Evolutionary conservation across 2,797 vertebrate genomes (phyloP), one percentile per base, ranked within the genome.

Genomic region (Podargus strigoides): DNA sequence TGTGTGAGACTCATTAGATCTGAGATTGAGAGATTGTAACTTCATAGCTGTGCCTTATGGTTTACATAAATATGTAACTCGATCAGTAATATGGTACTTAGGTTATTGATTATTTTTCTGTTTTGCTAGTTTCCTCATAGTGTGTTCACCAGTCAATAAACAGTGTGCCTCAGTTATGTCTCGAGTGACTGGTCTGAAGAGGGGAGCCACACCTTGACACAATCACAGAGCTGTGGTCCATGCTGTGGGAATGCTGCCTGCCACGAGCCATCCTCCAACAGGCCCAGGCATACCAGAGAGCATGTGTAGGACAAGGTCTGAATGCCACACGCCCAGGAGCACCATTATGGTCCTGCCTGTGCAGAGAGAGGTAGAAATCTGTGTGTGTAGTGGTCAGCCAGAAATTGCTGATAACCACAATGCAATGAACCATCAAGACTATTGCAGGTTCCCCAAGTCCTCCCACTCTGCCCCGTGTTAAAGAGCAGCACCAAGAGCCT

Each of bases 241-340:
- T 1, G 0, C n/a, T 0, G 1, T 6, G 32, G 41, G 49, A 52
- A 46, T 9, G 15, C 23, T 75, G 32, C 27, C 24, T 70, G 28
- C 37, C 24, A 15, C 3, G 1, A 23, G 18, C 34, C 22, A 22
- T 32, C 37, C 28, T 76, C 39, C 23, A 3, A 12, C 6, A 30
- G 13, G 24, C 15, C 63, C 22, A 39, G 26, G 36, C 11, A 6
- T 18, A 39, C 47, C 42, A 6, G 53, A 22, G 18, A 28, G 22
- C 16, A n/a, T 0, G 0, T 1, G 4, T 2, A 44, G 41, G 72
- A 32, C 23, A 12, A 27, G 24, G 10, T 7, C 55, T 39, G 70
- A 19, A 8, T 2, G 3, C 15, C 27, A 14, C 6, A 2, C 30
- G 32, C 58, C 24, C 52, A 20, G 46, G n/a, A 66, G 14, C 0